phyloP scores from a whole-genome alignment of 2,888 invertebrate genomes.

The Fragum sueziense region DNA sequence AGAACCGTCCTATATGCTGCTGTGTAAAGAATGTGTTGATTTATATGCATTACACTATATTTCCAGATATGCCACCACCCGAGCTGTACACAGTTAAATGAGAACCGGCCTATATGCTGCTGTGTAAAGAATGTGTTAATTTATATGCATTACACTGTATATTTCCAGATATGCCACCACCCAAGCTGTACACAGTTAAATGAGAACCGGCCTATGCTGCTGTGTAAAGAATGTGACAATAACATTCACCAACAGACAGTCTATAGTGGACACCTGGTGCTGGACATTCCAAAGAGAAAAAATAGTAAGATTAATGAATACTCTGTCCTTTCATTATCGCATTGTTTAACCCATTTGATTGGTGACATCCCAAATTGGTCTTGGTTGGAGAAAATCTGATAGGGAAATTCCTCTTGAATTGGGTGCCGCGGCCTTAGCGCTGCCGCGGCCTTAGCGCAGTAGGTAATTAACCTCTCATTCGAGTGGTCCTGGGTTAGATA shows the following conservation, averaged over 20 bases:
- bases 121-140: slow-evolving; percentile 71
- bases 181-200: slow-evolving; percentile 73
- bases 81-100: slow-evolving; percentile 70
- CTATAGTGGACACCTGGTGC: slow-evolving; percentile 71
- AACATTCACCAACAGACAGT: slow-evolving; percentile 70
- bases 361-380: too few species aligned
- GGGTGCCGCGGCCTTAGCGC: too few species aligned
- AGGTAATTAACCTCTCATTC: too few species aligned
- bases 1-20: slow-evolving; percentile 37
- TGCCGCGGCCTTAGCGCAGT: too few species aligned
- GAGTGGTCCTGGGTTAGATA: too few species aligned
- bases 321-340: too few species aligned
- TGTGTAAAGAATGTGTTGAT: not conserved
- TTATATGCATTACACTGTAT: not conserved
- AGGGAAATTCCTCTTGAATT: too few species aligned
- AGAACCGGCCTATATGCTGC: slow-evolving; percentile 68
- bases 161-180: slow-evolving; percentile 74
- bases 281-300: slow-evolving; percentile 69
- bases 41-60: not conserved
- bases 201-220: slow-evolving; percentile 67
- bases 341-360: too few species aligned
- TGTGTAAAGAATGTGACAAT: slow-evolving; percentile 74
- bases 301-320: slow-evolving; percentile 64
- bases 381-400: too few species aligned
- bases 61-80: slow-evolving; percentile 77